These are phyloP conservation scores for Zootermopsis nevadensis DNA, from an alignment of 2,888 invertebrate genomes.

Conservation along the genomic window DNA sequence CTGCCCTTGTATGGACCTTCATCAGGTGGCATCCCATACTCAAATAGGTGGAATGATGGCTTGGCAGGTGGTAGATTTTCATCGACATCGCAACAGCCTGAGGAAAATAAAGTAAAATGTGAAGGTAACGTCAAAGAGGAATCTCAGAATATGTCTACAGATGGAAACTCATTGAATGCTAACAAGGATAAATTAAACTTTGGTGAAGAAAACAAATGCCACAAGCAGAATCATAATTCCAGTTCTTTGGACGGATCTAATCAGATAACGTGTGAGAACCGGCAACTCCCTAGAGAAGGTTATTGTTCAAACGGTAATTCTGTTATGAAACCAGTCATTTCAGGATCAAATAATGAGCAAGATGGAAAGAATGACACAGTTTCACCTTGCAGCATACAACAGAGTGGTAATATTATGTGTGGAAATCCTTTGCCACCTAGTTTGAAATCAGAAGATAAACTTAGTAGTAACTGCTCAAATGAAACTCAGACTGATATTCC, in stretches of 20 bases:
- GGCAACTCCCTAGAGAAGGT: neutral
- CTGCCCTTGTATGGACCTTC: neutral
- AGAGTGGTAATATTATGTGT: neutral
- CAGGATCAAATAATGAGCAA: neutral
- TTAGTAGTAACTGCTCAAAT: conserved; percentile 17
- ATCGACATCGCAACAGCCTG: neutral
- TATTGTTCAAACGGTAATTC: neutral
- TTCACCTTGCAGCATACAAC: neutral
- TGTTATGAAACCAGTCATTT: neutral
- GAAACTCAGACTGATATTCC: conserved; percentile 25
- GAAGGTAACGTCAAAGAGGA: neutral
- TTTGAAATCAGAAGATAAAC: conserved; percentile 19
- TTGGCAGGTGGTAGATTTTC: conserved; percentile 9
- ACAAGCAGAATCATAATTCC: neutral
- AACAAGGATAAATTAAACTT: conserved; percentile 2
- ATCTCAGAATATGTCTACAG: neutral
- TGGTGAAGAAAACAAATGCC: neutral
- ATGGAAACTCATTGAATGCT: neutral
- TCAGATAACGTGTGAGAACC: neutral
- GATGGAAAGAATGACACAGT: neutral
- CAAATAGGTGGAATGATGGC: conserved; percentile 24
- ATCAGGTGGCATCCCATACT: neutral
- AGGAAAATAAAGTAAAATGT: conserved; percentile 29
- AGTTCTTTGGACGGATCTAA: neutral
- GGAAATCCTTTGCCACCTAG: neutral